phyloP scores from a whole-genome alignment of 2,797 vertebrate species.

The Luscinia megarhynchos region DNA sequence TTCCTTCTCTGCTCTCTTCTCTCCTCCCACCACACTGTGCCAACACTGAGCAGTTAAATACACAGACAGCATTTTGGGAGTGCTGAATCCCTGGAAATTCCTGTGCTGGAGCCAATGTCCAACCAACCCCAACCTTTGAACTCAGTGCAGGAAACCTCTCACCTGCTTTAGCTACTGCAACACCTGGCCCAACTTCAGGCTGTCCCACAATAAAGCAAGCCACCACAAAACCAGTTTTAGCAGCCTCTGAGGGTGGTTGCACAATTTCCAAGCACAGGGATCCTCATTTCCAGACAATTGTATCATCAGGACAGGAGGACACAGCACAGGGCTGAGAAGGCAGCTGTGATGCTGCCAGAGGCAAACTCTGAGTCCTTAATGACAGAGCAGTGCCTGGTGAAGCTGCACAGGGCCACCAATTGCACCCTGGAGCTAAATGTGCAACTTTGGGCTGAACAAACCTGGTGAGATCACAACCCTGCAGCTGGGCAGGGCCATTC shows the following conservation, averaged over 20 bases:
- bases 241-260: not conserved
- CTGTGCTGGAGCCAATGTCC: not conserved
- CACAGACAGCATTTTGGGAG: not conserved
- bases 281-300: not conserved
- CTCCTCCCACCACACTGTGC: accelerated
- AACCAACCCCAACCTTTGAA: not conserved
- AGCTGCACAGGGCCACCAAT: not conserved
- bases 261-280: not conserved
- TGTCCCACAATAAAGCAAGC: not conserved
- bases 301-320: not conserved
- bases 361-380: not conserved
- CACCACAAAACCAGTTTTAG: not conserved
- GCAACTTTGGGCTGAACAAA: not conserved
- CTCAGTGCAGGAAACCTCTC: not conserved
- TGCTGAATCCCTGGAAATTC: not conserved
- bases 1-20: not conserved
- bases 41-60: not conserved
- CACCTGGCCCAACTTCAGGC: not conserved
- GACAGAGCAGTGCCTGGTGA: not conserved
- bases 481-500: not conserved
- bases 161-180: not conserved
- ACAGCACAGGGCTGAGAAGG: not conserved
- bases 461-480: not conserved
- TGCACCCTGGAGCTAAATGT: not conserved
- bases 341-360: not conserved